phyloP scores from a whole-genome alignment of 2,113 vertebrate species.

The Cyanistes caeruleus region DNA sequence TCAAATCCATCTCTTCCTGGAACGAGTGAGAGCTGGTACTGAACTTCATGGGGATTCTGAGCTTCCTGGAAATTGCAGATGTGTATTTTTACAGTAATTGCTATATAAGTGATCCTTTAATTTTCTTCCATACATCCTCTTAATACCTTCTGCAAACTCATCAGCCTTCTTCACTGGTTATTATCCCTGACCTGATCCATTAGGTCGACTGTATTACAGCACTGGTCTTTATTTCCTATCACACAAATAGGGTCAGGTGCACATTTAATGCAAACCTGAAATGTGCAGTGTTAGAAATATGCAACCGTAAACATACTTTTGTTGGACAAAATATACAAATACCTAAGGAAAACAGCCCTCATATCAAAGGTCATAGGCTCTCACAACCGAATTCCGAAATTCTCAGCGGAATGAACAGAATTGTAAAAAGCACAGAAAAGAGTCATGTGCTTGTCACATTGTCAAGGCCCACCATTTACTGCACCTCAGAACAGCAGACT shows the following conservation, averaged over 20 bases:
- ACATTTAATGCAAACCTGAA: not conserved
- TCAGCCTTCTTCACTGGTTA: not conserved
- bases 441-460: not conserved
- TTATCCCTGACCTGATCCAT: not conserved
- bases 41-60: not conserved
- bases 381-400: not conserved
- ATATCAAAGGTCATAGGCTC: not conserved
- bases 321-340: not conserved
- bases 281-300: not conserved
- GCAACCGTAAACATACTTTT: not conserved
- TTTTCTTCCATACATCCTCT: not conserved
- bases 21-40: not conserved
- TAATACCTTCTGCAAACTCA: not conserved
- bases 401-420: not conserved
- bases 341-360: not conserved
- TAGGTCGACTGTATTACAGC: not conserved
- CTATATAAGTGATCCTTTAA: not conserved
- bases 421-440: not conserved
- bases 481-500: not conserved
- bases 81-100: not conserved
- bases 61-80: not conserved
- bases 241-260: not conserved
- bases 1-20: not conserved
- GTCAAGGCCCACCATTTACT: accelerated
- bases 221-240: not conserved